Evolutionary conservation across 2,797 vertebrate species (phyloP).

Genomic region (Fratercula arctica): DNA sequence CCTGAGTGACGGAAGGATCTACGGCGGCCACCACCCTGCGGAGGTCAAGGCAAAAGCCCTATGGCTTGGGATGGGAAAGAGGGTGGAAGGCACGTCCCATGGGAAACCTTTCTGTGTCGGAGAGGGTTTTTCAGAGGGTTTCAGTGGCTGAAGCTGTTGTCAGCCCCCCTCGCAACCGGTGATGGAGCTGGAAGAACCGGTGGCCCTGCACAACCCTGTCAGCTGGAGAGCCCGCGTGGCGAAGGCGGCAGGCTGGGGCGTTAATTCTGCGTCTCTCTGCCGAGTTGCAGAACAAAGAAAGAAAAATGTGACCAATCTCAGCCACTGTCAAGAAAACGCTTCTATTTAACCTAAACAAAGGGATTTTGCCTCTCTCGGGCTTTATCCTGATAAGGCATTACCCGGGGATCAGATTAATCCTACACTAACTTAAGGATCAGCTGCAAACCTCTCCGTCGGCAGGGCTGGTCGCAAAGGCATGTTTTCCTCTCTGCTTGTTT

Average conservation of each 20-base stretch:
- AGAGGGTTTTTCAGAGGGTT: neutral
- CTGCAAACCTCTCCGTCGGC: neutral
- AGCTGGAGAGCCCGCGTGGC: fast-evolving
- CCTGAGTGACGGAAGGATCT: neutral
- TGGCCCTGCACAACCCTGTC: fast-evolving
- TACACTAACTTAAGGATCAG: neutral
- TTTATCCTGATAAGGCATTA: neutral
- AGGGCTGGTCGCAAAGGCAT: neutral
- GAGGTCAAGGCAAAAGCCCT: neutral
- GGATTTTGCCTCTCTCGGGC: conserved; percentile 2
- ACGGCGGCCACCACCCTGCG: fast-evolving
- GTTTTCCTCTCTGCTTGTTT: neutral
- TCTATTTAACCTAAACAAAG: neutral
- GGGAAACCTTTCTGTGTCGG: neutral
- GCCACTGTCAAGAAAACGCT: neutral
- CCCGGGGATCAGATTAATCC: conserved; percentile 16
- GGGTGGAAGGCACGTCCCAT: neutral
- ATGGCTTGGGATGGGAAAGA: neutral
- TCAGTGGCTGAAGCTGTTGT: neutral
- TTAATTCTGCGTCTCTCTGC: fast-evolving
- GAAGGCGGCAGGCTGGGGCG: neutral
- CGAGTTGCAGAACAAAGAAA: neutral
- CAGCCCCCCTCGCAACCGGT: neutral
- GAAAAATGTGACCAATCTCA: neutral
- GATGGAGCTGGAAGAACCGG: neutral